phyloP scores from a whole-genome alignment of 2,888 invertebrate genomes.

The Thelaira solivaga region DNA sequence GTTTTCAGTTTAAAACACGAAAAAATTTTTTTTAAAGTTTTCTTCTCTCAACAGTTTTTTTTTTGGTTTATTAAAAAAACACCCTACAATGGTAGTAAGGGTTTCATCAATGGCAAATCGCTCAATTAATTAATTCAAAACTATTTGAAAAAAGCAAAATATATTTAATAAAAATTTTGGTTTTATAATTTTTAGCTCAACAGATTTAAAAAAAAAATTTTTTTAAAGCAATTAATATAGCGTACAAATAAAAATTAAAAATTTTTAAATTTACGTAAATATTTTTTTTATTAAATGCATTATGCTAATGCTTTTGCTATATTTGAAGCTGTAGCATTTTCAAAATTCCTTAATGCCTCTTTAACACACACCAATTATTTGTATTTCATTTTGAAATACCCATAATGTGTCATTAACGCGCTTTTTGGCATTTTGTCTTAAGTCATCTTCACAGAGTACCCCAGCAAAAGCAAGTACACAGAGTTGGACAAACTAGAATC shows the following conservation, averaged over 20 bases:
- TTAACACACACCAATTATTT: not conserved
- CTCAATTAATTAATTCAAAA: too few relatives aligned
- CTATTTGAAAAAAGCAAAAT: too few relatives aligned
- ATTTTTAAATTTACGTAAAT: too few relatives aligned
- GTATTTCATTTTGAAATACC: constrained; percentile 50
- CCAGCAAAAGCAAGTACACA: not conserved
- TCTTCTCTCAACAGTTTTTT: not conserved
- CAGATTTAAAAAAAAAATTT: too few relatives aligned
- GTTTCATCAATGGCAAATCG: too few relatives aligned
- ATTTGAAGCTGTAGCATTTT: not conserved
- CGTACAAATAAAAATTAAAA: too few relatives aligned
- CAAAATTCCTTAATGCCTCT: not conserved
- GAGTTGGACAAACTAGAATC: constrained; percentile 34
- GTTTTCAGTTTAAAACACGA: constrained; percentile 57
- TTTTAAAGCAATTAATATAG: too few relatives aligned
- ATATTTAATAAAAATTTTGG: too few relatives aligned
- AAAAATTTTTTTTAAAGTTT: constrained; percentile 52
- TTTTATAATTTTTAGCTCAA: too few relatives aligned
- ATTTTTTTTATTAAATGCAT: too few relatives aligned
- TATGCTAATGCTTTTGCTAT: too few relatives aligned
- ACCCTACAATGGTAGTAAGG: constrained; percentile 10
- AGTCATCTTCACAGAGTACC: constrained; percentile 39
- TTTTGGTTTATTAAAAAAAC: not conserved
- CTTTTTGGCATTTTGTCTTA: constrained; percentile 61
- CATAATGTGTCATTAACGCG: constrained; percentile 61